phyloP scores from a whole-genome alignment of 1,140 invertebrate genomes.

The Pissodes strobi region DNA sequence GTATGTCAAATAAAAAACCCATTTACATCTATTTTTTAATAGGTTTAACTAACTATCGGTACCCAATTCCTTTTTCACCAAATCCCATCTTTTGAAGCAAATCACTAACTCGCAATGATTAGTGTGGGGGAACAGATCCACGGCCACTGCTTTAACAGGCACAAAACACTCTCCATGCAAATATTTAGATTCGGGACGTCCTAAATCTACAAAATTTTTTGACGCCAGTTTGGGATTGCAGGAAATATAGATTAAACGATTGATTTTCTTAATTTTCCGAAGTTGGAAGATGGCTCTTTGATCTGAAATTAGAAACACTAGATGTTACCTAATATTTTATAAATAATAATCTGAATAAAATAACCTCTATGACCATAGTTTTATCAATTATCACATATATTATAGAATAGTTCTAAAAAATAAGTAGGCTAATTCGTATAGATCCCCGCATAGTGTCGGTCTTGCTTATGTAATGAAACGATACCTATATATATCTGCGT shows the following conservation, averaged over 20 bases:
- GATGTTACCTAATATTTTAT: no score
- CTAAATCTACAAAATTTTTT: slow-evolving; percentile 89
- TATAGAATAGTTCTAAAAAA: no score
- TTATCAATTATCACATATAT: no score
- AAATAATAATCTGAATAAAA: background rate
- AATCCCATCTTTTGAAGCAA: slow-evolving; percentile 71
- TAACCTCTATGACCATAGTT: no score
- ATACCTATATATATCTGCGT: no score
- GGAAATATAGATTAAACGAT: slow-evolving; percentile 86
- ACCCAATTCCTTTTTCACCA: slow-evolving; percentile 10
- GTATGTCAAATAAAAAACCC: no score
- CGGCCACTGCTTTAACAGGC: slow-evolving; percentile 77
- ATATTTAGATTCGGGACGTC: slow-evolving; percentile 78
- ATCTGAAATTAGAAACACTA: slow-evolving; percentile 62
- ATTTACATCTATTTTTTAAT: background rate
- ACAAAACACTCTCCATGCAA: slow-evolving; percentile 81
- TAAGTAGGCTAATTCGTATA: no score
- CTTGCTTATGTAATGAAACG: no score
- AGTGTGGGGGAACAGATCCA: slow-evolving; percentile 95
- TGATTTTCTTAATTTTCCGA: slow-evolving; percentile 73
- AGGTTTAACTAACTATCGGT: background rate
- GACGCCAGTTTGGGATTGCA: slow-evolving; percentile 86
- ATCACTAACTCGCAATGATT: slow-evolving; percentile 87
- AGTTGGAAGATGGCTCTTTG: slow-evolving; percentile 78
- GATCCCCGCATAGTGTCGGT: no score